These are phyloP conservation scores for Sorex maritimensis DNA, from an alignment of 2,797 vertebrate species.

Conservation along the genomic window DNA sequence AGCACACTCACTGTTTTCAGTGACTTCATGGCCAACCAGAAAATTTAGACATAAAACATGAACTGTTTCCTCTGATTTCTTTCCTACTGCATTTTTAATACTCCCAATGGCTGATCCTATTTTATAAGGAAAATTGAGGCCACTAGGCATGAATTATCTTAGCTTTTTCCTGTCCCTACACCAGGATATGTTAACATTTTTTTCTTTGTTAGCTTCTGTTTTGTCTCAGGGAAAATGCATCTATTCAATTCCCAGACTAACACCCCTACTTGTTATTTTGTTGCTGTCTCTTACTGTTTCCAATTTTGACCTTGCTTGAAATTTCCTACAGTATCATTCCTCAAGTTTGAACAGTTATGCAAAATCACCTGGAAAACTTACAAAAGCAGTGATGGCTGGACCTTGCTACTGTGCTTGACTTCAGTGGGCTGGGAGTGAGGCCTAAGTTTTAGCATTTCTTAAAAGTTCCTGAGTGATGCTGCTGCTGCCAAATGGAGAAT, in stretches of 20 bases:
- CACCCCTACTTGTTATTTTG: neutral
- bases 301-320: neutral
- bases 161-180: neutral
- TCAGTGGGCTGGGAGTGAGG: neutral
- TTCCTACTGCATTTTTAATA: neutral
- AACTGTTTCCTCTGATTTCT: neutral
- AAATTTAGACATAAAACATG: neutral
- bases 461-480: neutral
- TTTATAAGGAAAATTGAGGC: constrained; percentile 8
- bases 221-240: neutral
- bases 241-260: neutral
- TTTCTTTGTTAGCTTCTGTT: neutral
- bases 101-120: neutral
- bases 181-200: neutral
- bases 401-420: neutral
- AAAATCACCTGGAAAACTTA: neutral
- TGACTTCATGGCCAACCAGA: neutral
- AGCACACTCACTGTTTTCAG: neutral
- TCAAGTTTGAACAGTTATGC: neutral
- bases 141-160: neutral
- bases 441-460: neutral
- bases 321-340: neutral
- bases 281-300: neutral
- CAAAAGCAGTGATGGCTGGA: neutral
- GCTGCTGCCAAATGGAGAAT: neutral